Base-by-base conservation (phyloP, 2,797 vertebrate genomes). In the Syncerus caffer region DNA sequence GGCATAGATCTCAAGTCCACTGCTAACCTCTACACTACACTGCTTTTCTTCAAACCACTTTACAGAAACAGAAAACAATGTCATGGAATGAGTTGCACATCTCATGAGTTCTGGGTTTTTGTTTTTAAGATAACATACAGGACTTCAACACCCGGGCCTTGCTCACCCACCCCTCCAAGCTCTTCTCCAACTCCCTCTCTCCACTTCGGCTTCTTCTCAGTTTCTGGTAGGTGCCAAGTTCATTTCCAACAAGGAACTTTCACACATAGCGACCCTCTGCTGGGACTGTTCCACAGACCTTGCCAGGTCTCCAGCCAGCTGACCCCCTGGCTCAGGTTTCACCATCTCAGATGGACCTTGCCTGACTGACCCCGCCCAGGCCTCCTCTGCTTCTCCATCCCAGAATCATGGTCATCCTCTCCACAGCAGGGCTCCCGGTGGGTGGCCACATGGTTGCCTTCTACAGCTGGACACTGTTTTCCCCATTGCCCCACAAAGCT, bases 161-260 rank as follows among this genome's bases (percentile, higher is more conserved):
- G 17, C 38, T 42, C 47, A 71, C 3, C 34, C 51, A 19, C 4
- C 34, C 58, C 17, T 71, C 51, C 14, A 58, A 85, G 23, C 17
- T 58, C 51, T 13, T 53, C 58, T 51, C 58, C 5, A 19, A 31
- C 47, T 60, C 25, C 57, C 16, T 57, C 74, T 80, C 82, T 74
- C 42, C 21, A 31, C 19, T 62, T 34, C 0, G 4, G 60, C 19
- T 51, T 89, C 93, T 38, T 91, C 83, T 89, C 50, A 45, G 80
- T 25, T 89, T 85, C 71, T 42, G 31, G 31, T 82, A 93, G n/a
- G 71, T n/a, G 60, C n/a, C 74, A 78, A 86, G 47, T 55, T 97
- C 31, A 47, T 17, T 51, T 79, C 71, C 95, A 50, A 82, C 80
- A 71, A 60, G 67, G n/a, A 87, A 58, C 1, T 27, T 45, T 23